phyloP scores from a whole-genome alignment of 2,888 invertebrate species.

The Apantesis nais region DNA sequence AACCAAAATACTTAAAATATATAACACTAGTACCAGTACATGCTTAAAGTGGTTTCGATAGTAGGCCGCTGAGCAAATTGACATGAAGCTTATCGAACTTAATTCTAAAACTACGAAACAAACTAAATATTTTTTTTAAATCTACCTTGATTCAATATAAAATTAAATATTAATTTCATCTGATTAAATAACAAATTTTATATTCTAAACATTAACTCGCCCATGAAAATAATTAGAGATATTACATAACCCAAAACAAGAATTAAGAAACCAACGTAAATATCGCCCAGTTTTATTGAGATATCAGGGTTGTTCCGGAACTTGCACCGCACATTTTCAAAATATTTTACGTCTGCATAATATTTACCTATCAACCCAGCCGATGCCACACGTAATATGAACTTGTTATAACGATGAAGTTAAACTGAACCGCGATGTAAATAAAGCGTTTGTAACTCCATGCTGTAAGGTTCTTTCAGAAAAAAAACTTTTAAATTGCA shows the following conservation, averaged over 20 bases:
- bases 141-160: no score
- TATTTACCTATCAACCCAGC: constrained; percentile 46
- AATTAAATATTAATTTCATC: no score
- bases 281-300: constrained; percentile 36
- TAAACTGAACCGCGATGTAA: constrained; percentile 57
- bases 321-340: constrained; percentile 45
- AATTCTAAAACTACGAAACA: no score
- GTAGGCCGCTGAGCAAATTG: no score
- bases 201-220: neutral
- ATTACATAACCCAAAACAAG: constrained; percentile 48
- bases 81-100: no score
- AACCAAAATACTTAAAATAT: no score
- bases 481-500: constrained; percentile 40
- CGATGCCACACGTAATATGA: constrained; percentile 22
- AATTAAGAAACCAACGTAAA: constrained; percentile 41
- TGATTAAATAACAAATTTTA: neutral
- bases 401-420: constrained; percentile 24
- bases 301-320: constrained; percentile 10
- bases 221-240: constrained; percentile 29
- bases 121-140: no score
- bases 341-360: constrained; percentile 22
- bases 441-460: constrained; percentile 43
- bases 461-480: constrained; percentile 36
- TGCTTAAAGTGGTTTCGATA: no score
- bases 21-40: no score